Base-by-base conservation (phyloP, 2,888 invertebrate genomes). In the Acleris cristana region DNA sequence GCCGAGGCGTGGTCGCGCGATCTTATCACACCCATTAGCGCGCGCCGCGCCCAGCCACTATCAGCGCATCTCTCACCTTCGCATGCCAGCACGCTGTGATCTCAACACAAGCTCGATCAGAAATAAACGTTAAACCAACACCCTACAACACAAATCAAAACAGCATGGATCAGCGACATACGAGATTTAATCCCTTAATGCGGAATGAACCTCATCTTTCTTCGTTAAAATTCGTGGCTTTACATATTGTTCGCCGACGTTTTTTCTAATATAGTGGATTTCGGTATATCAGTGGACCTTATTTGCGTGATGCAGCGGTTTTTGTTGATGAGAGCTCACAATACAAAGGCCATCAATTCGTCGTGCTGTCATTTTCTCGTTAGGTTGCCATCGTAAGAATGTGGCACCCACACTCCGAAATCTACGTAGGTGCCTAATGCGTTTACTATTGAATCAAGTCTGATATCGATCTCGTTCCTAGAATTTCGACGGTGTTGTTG, bases 1-100 rank as follows among this genome's bases (percentile, higher is more conserved):
- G 75, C 74, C 79, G 79, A 87, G 90, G 90, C 90, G 89, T 89
- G 91, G 88, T 86, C 84, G 82, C 80, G 79, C 81, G 91, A 90
- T 91, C 85, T 85, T 90, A 92, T 91, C 91, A 79, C 78, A 73
- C 81, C 88, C 88, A 90, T 92, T 92, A 92, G 91, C 89, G 82
- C 83, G 82, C 82, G 81, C 87, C 86, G 85, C 88, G 87, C 88
- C 87, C 88, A 84, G 84, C 81, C 84, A 81, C 86, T 89, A 89
- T 90, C 89, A 78, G 78, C 78, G 78, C 85, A 89, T 89, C 89
- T 80, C 78, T 76, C 72, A 76, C 77, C 74, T 78, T 73, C 72
- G 72, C 78, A 74, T 73, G 73, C 73, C 74, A 77, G 77, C 74
- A 84, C 80, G 81, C 79, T 81, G 80, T 79, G 79, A 75, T 71